Evolutionary conservation across 2,888 invertebrate species (phyloP), one percentile per base, ranked within the genome.

Genomic region (Seladonia tumulorum): DNA sequence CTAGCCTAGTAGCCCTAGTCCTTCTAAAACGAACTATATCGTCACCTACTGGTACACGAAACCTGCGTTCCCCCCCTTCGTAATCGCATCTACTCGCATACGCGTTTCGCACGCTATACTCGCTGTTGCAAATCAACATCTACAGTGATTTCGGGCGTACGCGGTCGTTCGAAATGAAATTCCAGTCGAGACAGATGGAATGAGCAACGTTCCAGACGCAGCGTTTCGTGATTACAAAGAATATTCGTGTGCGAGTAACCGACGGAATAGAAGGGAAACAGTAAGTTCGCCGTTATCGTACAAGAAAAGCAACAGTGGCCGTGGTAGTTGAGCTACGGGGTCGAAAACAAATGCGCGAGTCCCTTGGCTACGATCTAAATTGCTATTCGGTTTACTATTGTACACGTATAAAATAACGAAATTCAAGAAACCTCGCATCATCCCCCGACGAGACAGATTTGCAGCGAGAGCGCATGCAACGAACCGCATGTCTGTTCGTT

Each of bases 21-120:
- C 25, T 68, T 80, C 49, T 71, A 81, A 42, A 35, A 80, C 60
- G 79, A 71, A 72, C 63, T 81, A 82, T 25, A 18, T 39, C 8
- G 29, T 82, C 12, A 35, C 45, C 66, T 49, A 66, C 66, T 68
- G n/a, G 14, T 81, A 68, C 39, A 18, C 53, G 53, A 49, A 63
- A 63, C 47, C 47, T 68, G n/a, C 3, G 14, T 57, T 47, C 53
- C 22, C 45, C 45, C 16, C 16, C 39, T 68, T 81, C 81, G 66
- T 53, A 16, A 35, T 66, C 35, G 35, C 4, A 66, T 35, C 25
- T 45, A 42, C 39, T 47, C 16, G 42, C 8, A 18, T 72, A 42
- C 63, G 53, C 18, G 72, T 66, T 49, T 49, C 72, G 82, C 22
- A 72, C 71, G 63, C 16, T 66, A 47, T 47, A 29, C 53, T 74